Evolutionary conservation across 2,797 vertebrate species (phyloP).

Genomic region (Garrulus glandarius): DNA sequence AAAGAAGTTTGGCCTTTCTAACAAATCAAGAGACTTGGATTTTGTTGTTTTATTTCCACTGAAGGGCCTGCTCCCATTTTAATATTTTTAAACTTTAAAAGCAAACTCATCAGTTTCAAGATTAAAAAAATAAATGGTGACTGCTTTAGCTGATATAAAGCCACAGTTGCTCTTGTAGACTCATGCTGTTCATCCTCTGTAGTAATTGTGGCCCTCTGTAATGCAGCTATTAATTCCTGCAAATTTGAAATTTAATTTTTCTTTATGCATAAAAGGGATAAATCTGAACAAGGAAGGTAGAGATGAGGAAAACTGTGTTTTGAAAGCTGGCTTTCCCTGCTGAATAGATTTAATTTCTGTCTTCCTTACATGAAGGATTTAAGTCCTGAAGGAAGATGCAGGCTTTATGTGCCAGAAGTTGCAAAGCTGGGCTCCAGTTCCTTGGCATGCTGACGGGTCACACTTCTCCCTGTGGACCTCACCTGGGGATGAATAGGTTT

Average conservation of each 20-base stretch:
- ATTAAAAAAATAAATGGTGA: neutral
- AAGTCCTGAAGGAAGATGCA: neutral
- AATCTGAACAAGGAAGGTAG: neutral
- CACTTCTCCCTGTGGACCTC: neutral
- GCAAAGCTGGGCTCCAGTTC: neutral
- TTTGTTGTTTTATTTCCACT: neutral
- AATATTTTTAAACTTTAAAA: neutral
- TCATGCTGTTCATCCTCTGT: neutral
- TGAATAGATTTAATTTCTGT: neutral
- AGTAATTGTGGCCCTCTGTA: neutral
- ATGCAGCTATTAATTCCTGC: neutral
- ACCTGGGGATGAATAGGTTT: neutral
- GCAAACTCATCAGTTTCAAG: neutral
- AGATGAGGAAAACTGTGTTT: neutral
- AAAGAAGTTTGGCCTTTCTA: neutral
- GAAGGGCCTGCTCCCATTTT: neutral
- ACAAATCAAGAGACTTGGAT: neutral
- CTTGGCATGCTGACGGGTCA: neutral
- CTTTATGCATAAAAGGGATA: neutral
- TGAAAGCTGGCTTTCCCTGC: neutral
- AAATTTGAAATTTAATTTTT: neutral
- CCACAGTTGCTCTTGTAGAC: neutral
- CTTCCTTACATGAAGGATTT: neutral
- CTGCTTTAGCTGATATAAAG: neutral
- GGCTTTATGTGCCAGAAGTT: neutral